A percentile compares a stretch with the other conserved stretches of the same genome.
phyloP scores from a whole-genome alignment of 53 echinoderm and acorn worm genomes.

The Crossaster papposus region DNA sequence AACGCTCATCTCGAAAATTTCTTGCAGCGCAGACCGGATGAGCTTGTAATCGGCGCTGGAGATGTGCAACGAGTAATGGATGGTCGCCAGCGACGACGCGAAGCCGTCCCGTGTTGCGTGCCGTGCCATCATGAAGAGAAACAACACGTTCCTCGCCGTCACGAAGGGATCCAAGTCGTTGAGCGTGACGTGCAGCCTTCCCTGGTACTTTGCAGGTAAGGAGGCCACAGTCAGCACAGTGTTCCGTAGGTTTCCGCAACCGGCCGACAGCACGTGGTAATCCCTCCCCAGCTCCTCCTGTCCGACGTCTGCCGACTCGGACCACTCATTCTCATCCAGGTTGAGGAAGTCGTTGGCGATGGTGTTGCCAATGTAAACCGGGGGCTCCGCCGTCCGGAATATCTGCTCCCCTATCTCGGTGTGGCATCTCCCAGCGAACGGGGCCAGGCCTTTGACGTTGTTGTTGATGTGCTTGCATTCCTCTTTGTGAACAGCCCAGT shows the following conservation, averaged over 20 bases:
- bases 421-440: no score
- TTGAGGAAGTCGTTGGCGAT: constrained; percentile 48
- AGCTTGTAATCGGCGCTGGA: constrained; percentile 39
- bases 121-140: constrained; percentile 56
- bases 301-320: background rate
- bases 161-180: constrained; percentile 63
- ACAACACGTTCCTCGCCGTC: constrained; percentile 61
- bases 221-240: constrained; percentile 54
- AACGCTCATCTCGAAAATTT: constrained; percentile 9
- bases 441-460: background rate
- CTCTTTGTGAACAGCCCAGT: constrained; percentile 51
- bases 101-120: background rate
- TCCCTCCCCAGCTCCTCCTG: constrained; percentile 7
- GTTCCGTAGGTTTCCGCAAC: constrained; percentile 59
- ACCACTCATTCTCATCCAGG: constrained; percentile 43
- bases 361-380: constrained; percentile 60
- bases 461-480: constrained; percentile 29
- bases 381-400: background rate
- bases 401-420: background rate
- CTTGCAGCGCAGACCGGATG: constrained; percentile 22
- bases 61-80: constrained; percentile 63
- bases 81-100: constrained; percentile 20
- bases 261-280: constrained; percentile 52
- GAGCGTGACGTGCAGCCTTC: constrained; percentile 40
- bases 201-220: constrained; percentile 43